Evolutionary conservation across 2,888 invertebrate species (phyloP).

Genomic region (Melitaea athalia): DNA sequence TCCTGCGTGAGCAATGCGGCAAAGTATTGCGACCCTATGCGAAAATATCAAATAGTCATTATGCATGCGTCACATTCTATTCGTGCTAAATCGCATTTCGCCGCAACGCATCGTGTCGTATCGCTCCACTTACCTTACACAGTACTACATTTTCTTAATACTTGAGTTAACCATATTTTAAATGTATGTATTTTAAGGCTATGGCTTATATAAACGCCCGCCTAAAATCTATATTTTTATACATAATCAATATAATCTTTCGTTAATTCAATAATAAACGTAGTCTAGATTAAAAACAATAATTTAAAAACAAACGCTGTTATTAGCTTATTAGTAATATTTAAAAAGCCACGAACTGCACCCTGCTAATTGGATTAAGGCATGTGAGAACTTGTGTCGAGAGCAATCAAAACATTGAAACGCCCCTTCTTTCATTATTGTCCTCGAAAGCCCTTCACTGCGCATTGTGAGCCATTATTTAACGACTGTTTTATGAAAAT

Average conservation of each 20-base stretch:
- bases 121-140: too few relatives aligned
- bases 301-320: background rate
- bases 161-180: too few relatives aligned
- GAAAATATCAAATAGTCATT: too few relatives aligned
- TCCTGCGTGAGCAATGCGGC: too few relatives aligned
- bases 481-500: background rate
- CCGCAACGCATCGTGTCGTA: too few relatives aligned
- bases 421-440: conserved; percentile 38
- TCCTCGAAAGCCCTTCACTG: background rate
- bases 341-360: conserved; percentile 29
- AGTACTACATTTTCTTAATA: too few relatives aligned
- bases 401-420: conserved; percentile 46
- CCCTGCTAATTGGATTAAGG: conserved; percentile 55
- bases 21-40: too few relatives aligned
- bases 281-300: background rate
- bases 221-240: too few relatives aligned
- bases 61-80: too few relatives aligned
- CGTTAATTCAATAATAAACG: background rate
- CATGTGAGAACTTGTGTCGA: conserved; percentile 40
- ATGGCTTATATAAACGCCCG: too few relatives aligned
- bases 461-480: background rate
- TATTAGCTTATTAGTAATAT: conserved; percentile 12
- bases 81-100: too few relatives aligned
- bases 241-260: background rate
- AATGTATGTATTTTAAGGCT: too few relatives aligned